Evolutionary conservation across 2,888 invertebrate species (phyloP).

Genomic region (Gortyna flavago): DNA sequence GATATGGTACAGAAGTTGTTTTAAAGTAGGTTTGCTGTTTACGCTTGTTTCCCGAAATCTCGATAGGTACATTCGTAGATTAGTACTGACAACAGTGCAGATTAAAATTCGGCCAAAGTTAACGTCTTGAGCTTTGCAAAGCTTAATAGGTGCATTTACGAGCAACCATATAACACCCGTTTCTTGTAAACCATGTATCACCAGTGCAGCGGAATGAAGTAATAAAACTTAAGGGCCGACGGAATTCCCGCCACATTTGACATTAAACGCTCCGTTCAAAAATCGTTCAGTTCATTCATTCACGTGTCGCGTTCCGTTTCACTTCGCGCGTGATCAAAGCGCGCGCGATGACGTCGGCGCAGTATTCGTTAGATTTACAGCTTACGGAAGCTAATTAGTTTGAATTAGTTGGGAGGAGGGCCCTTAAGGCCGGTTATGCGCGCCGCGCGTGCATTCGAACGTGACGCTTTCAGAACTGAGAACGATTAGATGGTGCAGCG

Average conservation of each 20-base stretch:
- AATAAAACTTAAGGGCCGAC: conserved; percentile 68
- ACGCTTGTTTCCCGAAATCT: not conserved
- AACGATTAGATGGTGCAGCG: conserved; percentile 68
- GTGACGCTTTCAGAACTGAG: conserved; percentile 74
- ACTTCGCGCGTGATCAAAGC: conserved; percentile 85
- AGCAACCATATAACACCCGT: conserved; percentile 24
- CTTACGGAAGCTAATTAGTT: conserved; percentile 88
- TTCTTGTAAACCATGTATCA: conserved; percentile 48
- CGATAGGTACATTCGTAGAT: not conserved
- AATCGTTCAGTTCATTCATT: conserved; percentile 79
- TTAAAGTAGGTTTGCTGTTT: not conserved
- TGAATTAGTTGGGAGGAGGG: conserved; percentile 75
- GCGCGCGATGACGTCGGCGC: conserved; percentile 81
- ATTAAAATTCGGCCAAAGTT: not conserved
- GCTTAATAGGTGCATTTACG: conserved; percentile 35
- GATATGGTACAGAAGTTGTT: not conserved
- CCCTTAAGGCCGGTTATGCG: conserved; percentile 77
- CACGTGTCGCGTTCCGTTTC: conserved; percentile 82
- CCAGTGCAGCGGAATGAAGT: conserved; percentile 60
- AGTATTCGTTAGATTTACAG: conserved; percentile 85
- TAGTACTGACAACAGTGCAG: not conserved
- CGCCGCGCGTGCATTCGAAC: conserved; percentile 77
- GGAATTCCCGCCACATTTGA: conserved; percentile 83
- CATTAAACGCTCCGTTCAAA: conserved; percentile 85
- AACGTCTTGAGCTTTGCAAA: not conserved